Percentiles rank a stretch among this genome's conserved stretches.
phyloP scores from a whole-genome alignment of 2,888 invertebrate genomes.

The Anarsia innoxiella region DNA sequence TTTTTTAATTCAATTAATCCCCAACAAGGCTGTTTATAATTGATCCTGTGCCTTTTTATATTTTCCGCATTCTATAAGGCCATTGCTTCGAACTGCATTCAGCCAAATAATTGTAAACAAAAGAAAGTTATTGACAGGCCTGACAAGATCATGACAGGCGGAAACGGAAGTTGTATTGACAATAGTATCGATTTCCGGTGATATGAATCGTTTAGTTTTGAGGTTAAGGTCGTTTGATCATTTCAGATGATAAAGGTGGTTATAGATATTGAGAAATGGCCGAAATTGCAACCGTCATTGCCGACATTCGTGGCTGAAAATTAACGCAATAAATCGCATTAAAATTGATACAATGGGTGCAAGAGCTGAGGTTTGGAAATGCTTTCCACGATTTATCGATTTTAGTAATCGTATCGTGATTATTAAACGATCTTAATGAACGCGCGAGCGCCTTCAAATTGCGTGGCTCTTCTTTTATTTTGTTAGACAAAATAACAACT shows the following conservation, averaged over 20 bases:
- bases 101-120: constrained; percentile 20
- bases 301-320: too few relatives aligned
- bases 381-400: too few relatives aligned
- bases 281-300: too few relatives aligned
- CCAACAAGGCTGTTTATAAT: constrained; percentile 21
- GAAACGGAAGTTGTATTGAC: constrained; percentile 54
- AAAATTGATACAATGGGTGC: too few relatives aligned
- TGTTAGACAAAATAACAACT: too few relatives aligned
- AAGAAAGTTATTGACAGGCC: constrained; percentile 55
- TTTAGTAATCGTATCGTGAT: too few relatives aligned
- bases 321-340: too few relatives aligned
- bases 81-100: constrained; percentile 10
- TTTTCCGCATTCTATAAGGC: constrained; percentile 28
- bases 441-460: too few relatives aligned
- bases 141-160: constrained; percentile 40
- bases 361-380: too few relatives aligned
- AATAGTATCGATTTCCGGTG: constrained; percentile 40
- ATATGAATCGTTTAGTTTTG: constrained; percentile 26
- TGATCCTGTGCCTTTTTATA: constrained; percentile 12
- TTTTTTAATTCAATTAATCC: constrained; percentile 23
- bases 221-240: constrained; percentile 44
- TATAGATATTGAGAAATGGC: too few relatives aligned
- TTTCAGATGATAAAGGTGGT: constrained; percentile 16
- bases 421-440: too few relatives aligned
- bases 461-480: too few relatives aligned